Evolutionary conservation across 2,888 invertebrate genomes (phyloP), one percentile per base, ranked within the genome.

Genomic region (Phytoseiulus persimilis): DNA sequence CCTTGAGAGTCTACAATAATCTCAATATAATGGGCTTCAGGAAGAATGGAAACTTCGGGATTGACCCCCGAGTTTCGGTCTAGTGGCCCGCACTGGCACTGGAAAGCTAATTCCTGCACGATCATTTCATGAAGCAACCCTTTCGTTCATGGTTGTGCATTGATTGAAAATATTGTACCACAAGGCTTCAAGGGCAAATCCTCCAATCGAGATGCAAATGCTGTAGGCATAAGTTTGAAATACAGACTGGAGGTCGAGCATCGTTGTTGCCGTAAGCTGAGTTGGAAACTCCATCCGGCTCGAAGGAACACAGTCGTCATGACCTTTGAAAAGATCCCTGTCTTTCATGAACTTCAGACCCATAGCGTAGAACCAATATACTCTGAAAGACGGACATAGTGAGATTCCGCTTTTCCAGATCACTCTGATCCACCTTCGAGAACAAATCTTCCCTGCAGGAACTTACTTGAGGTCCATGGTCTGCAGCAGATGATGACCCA

Each of bases 381-480:
- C 31, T 18, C 87, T 87, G 33, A n/a, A 87, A 65, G 18, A 18
- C 18, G 18, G 65, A 28, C 2, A 46, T 11, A 46, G n/a, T n/a
- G 9, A 46, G 46, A 46, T 46, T 46, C 9, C n/a, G n/a, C n/a
- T n/a, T 46, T 39, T 39, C 39, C 39, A 6, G 5, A 3, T 39
- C 39, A 3, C 9, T 39, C 39, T 39, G 5, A 3, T 39, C 9
- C 5, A 6, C 39, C 39, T 39, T 39, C 39, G n/a, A n/a, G n/a
- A n/a, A n/a, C n/a, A n/a, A n/a, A 39, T 39, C 39, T 9, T 39
- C 5, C 39, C 39, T 39, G 3, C 5, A 39, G 32, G 23, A 31
- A 87, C 87, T 14, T 87, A 87, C 87, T 87, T 14, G 28, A 87
- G 32, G 33, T 87, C 87, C 87, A 87, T 87, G 0, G 87, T 45